These are phyloP conservation scores for Hipparchia semele DNA, from an alignment of 2,888 invertebrate genomes.

Conservation along the genomic window DNA sequence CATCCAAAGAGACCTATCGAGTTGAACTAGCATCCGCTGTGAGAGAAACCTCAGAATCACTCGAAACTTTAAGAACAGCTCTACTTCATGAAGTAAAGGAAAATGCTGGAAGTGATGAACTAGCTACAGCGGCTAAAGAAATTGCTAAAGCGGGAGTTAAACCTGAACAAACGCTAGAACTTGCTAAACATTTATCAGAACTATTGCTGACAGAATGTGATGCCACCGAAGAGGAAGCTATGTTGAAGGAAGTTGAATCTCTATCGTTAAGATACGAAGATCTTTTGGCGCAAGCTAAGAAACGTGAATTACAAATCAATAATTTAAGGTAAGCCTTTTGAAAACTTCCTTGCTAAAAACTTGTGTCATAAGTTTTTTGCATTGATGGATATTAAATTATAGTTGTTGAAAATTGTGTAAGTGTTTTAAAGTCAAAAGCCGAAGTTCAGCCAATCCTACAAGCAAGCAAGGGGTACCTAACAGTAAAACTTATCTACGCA, in stretches of 20 bases:
- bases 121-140: conserved; percentile 86
- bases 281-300: conserved; percentile 87
- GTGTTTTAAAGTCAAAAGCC: neutral
- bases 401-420: neutral
- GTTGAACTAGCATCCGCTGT: conserved; percentile 90
- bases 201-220: conserved; percentile 89
- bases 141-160: conserved; percentile 90
- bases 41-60: conserved; percentile 86
- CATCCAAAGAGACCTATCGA: conserved; percentile 92
- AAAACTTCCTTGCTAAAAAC: conserved; percentile 35
- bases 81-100: conserved; percentile 64
- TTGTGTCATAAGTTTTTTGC: conserved; percentile 3
- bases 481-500: neutral
- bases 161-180: conserved; percentile 91
- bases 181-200: conserved; percentile 90
- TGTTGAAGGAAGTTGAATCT: conserved; percentile 85
- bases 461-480: neutral
- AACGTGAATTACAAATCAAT: conserved; percentile 89
- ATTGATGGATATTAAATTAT: neutral
- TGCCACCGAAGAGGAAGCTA: conserved; percentile 86
- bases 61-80: conserved; percentile 86
- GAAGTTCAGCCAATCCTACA: neutral
- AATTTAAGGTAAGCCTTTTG: conserved; percentile 86
- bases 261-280: conserved; percentile 87
- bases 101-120: conserved; percentile 82